These are phyloP conservation scores for Cephus runcator DNA, from an alignment of 2,888 invertebrate genomes.

Conservation along the genomic window DNA sequence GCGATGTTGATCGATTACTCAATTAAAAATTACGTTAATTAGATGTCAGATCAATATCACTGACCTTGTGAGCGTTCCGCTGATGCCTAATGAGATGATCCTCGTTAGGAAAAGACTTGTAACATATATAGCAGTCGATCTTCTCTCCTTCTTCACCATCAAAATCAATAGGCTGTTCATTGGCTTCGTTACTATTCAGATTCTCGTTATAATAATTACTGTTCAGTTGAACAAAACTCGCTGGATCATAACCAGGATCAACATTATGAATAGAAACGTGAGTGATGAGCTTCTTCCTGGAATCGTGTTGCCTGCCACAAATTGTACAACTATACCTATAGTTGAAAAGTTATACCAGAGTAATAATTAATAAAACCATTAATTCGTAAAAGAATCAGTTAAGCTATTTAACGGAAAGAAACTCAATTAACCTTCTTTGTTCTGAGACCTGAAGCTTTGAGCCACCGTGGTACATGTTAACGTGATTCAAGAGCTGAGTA, in stretches of 20 bases:
- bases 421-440: slow-evolving; percentile 55
- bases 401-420: neutral
- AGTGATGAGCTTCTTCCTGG: slow-evolving; percentile 67
- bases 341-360: neutral
- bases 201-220: slow-evolving; percentile 57
- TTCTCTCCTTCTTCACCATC: slow-evolving; percentile 57
- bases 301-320: slow-evolving; percentile 70
- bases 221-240: slow-evolving; percentile 66
- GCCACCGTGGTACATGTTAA: slow-evolving; percentile 66
- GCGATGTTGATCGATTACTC: neutral
- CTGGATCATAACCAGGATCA: slow-evolving; percentile 66
- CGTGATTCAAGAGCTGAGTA: slow-evolving; percentile 67
- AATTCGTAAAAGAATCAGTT: neutral
- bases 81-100: slow-evolving; percentile 66
- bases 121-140: slow-evolving; percentile 64
- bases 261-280: slow-evolving; percentile 70
- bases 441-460: slow-evolving; percentile 60
- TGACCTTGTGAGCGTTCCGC: slow-evolving; percentile 60
- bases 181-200: slow-evolving; percentile 49
- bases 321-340: slow-evolving; percentile 65
- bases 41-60: neutral
- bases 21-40: neutral
- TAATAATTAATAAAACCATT: neutral
- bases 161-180: slow-evolving; percentile 50
- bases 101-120: slow-evolving; percentile 65